Evolutionary conservation across 2,797 vertebrate species (phyloP).

Genomic region (Phaenicophaeus curvirostris): DNA sequence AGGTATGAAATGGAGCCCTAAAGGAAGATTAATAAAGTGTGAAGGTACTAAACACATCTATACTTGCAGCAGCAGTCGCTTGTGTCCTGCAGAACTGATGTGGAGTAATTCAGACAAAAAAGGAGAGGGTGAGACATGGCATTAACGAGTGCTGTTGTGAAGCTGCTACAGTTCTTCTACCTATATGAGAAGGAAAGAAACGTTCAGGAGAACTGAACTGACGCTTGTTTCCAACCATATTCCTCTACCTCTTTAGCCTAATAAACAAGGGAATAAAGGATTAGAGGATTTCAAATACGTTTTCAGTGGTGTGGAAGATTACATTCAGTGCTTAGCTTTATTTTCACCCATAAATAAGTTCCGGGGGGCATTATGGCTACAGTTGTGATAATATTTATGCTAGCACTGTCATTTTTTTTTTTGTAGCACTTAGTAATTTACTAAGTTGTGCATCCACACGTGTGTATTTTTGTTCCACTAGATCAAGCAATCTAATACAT

Average conservation of each 20-base stretch:
- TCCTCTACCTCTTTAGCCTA: neutral
- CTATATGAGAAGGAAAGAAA: neutral
- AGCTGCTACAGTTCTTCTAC: neutral
- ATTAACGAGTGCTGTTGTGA: neutral
- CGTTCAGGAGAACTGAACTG: neutral
- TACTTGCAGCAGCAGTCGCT: neutral
- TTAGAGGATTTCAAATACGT: neutral
- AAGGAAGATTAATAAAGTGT: neutral
- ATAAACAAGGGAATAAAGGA: neutral
- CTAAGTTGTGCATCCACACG: neutral
- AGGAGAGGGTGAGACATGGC: accelerated
- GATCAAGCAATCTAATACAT: accelerated
- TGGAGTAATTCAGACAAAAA: neutral
- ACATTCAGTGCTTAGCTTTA: neutral
- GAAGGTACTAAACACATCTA: neutral
- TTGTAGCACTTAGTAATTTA: neutral
- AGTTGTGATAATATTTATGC: neutral
- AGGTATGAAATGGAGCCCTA: neutral
- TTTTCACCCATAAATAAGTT: neutral
- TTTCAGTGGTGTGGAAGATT: neutral
- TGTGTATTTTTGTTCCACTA: neutral
- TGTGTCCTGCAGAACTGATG: neutral
- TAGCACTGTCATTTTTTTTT: neutral
- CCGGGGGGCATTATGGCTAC: neutral
- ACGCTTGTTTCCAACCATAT: neutral